These are phyloP conservation scores for Maconellicoccus hirsutus DNA, from an alignment of 1,140 invertebrate genomes.

Conservation along the genomic window DNA sequence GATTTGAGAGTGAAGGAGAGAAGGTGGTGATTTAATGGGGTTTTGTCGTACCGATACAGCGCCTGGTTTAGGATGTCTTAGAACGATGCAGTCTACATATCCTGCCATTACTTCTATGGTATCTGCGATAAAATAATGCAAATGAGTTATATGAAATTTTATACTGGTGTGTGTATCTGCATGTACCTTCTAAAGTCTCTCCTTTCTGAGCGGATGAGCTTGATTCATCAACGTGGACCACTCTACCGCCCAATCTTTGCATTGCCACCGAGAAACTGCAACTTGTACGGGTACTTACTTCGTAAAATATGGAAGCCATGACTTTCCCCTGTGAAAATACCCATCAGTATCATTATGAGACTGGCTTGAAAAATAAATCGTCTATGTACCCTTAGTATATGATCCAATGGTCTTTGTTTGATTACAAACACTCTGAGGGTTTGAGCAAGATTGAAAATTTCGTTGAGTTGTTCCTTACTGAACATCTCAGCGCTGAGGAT, in stretches of 20 bases:
- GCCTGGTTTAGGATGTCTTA: conserved; percentile 86
- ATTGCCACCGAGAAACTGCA: conserved; percentile 94
- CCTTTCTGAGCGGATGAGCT: conserved; percentile 94
- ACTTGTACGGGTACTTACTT: conserved; percentile 89
- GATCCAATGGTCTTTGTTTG: conserved; percentile 72
- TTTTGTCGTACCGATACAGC: conserved; percentile 77
- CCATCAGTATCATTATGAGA: neutral
- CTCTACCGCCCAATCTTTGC: conserved; percentile 83
- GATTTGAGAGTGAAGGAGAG: neutral
- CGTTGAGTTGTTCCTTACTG: conserved; percentile 78
- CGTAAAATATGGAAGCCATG: conserved; percentile 94
- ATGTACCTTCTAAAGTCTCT: conserved; percentile 76
- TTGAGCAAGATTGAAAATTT: conserved; percentile 89
- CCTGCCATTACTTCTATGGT: conserved; percentile 72
- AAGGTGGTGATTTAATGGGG: too few relatives aligned
- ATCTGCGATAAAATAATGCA: conserved; percentile 39
- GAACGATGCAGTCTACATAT: conserved; percentile 83
- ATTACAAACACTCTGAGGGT: conserved; percentile 63
- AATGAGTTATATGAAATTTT: neutral
- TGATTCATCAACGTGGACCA: conserved; percentile 76
- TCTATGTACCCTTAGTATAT: conserved; percentile 57
- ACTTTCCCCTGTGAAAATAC: conserved; percentile 61
- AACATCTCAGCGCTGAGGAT: conserved; percentile 78
- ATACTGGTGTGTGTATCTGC: neutral
- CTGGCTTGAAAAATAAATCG: neutral